Evolutionary conservation across 2,888 invertebrate genomes (phyloP), one percentile per base, ranked within the genome.

Genomic region (Caenorhabditis imperialis): DNA sequence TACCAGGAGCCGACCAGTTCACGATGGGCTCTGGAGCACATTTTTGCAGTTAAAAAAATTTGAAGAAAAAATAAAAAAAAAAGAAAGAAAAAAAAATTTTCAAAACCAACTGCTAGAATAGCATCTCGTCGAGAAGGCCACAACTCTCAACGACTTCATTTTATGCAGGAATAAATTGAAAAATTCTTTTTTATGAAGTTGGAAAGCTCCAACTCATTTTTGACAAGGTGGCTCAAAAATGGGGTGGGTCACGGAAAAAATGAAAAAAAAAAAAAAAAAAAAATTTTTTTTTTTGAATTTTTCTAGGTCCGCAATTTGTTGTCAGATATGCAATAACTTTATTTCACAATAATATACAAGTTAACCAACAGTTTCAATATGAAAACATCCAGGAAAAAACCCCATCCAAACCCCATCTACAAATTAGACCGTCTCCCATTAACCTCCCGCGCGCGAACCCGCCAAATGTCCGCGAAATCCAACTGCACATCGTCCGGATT

Each of bases 391-490:
- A n/a, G n/a, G n/a, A n/a, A n/a, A n/a, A n/a, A n/a, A n/a, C n/a
- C n/a, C 16, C 14, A 6, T 35, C 22, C 33, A 4, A 16, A 18
- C 8, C 20, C 12, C 10, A 20, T 67, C 74, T 78, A 84, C 38
- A 84, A 67, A 51, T 84, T 71, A 7, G 73, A 44, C 45, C 83
- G 60, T 8, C 33, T 47, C 27, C 83, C 83, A 44, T 79, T 81
- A 50, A 83, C 79, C 14, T 73, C 78, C 12, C 81, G 71, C 18
- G 77, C 78, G 14, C 82, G 74, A 35, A 79, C 60, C 20, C 79
- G 57, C 83, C 83, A 83, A 30, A 83, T 69, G 42, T 83, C 83
- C 22, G 79, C 69, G 50, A 75, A 79, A 16, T 72, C 73, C 6
- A 79, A 30, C 8, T 55, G 10, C 7, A 75, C 73, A 1, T 62